Evolutionary conservation across 2,888 invertebrate genomes (phyloP), one percentile per base, ranked within the genome.

Genomic region (Pseudeuparius sepicola): DNA sequence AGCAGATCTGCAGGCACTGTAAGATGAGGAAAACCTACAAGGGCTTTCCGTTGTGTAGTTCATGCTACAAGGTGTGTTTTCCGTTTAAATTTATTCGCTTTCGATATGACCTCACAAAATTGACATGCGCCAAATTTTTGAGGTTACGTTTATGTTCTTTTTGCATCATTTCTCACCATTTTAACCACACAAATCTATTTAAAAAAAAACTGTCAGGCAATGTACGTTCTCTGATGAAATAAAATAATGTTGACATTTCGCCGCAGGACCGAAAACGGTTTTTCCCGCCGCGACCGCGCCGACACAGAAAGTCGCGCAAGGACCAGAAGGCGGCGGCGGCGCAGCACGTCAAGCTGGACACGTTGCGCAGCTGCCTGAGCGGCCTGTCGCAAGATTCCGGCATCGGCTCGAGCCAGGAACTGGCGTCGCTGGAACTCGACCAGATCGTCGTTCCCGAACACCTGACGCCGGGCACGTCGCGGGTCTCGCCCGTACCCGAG

Each of bases 261-360:
- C 38, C 39, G 42, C 65, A 79, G 79, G 70, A 71, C 47, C 70
- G 78, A 53, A 78, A 78, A 59, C 72, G 66, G 50, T 71, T 73
- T 55, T 78, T 75, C 62, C 78, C 79, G 16, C 78, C 78, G 31
- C 66, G 77, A 34, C 78, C 78, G 59, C 47, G 65, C 64, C 45
- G 56, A 44, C 45, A 45, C 36, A 43, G 40, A 39, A 54, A 48
- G 34, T 17, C 34, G 29, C 44, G 45, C 28, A 51, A 49, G 33
- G 37, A 32, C 24, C 47, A 36, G 26, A 50, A 44, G 33, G 23
- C 16, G 16, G 30, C 36, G 10, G 26, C 32, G n/a, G 5, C 11
- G 10, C 26, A 39, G 7, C 4, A 14, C 20, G 55, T 56, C 15
- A 55, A 58, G 43, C 40, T 55, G 40, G 56, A 58, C 58, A 65